Conservation (phyloP, 2,797 vertebrate genomes). For the Circus cinereus region DNA sequence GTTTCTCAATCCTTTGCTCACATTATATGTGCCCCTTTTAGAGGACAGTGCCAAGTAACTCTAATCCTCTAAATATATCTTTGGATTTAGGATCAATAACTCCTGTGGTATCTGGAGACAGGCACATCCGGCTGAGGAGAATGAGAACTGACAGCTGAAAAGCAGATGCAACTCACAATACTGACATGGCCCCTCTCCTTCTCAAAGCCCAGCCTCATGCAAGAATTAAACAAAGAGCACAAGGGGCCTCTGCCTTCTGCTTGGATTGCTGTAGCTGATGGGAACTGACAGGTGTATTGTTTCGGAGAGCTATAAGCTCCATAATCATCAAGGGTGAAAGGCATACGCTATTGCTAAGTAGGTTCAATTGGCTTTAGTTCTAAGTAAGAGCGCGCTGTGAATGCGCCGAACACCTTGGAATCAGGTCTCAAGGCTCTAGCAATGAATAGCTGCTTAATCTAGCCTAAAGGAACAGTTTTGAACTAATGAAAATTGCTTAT, state of each 20-base stretch:
- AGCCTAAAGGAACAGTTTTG: slow-evolving; percentile 94
- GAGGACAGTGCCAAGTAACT: neutral
- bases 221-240: neutral
- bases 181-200: neutral
- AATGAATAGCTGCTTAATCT: slow-evolving; percentile 94
- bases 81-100: neutral
- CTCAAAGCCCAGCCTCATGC: neutral
- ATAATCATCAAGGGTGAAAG: slow-evolving; percentile 93
- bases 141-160: neutral
- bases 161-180: neutral
- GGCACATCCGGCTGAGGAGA: neutral
- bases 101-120: neutral
- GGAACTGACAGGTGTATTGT: slow-evolving; percentile 98
- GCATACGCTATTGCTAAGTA: slow-evolving; percentile 92
- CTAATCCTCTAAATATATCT: neutral
- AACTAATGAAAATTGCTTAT: slow-evolving; percentile 98
- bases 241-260: slow-evolving; percentile 87
- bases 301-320: slow-evolving; percentile 93
- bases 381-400: slow-evolving; percentile 92
- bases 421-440: slow-evolving; percentile 84
- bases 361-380: slow-evolving; percentile 98
- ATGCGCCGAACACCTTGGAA: slow-evolving; percentile 90
- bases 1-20: neutral
- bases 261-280: slow-evolving; percentile 90
- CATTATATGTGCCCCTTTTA: neutral